Evolutionary conservation across 2,797 vertebrate genomes (phyloP), one percentile per base, ranked within the genome.

Genomic region (Cyclopterus lumpus): DNA sequence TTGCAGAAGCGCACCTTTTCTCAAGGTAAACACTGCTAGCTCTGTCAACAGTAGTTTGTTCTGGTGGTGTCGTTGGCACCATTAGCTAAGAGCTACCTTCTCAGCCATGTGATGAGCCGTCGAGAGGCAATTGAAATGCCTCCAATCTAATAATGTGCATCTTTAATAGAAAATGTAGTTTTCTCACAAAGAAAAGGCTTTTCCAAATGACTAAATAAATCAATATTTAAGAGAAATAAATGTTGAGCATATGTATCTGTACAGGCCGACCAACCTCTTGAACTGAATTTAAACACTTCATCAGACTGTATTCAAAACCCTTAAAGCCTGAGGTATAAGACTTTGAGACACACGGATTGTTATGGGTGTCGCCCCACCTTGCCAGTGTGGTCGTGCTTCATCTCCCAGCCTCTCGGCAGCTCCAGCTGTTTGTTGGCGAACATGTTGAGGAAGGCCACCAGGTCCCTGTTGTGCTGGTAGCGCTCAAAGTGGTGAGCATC

Each of bases 391-490:
- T 99, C 97, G 0, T 97, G 96, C 80, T 98, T 99, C 97, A 99
- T 97, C 75, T 99, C 97, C 97, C 97, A 99, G 18, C 97, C 97
- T 73, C 97, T 88, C 0, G 97, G 97, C 75, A 99, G 93, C 91
- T 98, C 97, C 91, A 98, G 94, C 86, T 97, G 97, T 75, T 96
- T 98, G 94, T 98, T 98, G 28, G 97, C 92, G 38, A 99, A 97
- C 94, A 97, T 94, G 92, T 98, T 99, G 91, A 99, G 96, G 93
- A 99, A 98, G 81, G 95, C 95, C 89, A 99, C 97, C 71, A 98
- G 92, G 82, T 98, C 97, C 3, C 97, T 92, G 85, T 99, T 99
- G 88, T 99, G 97, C 94, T 98, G 97, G 94, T 99, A 99, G 88
- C 97, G 97, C 84, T 99, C 97, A 12, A 96, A 98, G 88, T 98